Percentiles rank a stretch among this genome's conserved stretches.
Conservation (phyloP, 1,140 invertebrate species). For the Drosophila rhopaloa region DNA sequence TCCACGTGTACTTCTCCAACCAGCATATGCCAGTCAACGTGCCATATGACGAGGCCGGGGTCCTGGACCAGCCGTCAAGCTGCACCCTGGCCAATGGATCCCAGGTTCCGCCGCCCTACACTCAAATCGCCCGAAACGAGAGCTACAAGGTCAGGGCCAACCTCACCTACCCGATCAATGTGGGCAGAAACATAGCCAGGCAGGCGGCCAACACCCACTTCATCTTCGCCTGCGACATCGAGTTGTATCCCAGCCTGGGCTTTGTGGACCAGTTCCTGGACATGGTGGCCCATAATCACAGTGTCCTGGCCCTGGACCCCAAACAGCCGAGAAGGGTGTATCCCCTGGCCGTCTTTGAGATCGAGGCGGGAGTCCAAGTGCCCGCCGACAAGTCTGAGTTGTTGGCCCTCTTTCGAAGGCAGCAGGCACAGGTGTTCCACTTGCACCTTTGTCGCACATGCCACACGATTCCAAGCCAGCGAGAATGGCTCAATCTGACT, state of each 20-base stretch:
- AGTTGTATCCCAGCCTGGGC: constrained; percentile 92
- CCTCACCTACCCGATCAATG: constrained; percentile 94
- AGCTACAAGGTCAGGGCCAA: constrained; percentile 92
- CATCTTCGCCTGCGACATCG: constrained; percentile 94
- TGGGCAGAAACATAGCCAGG: constrained; percentile 93
- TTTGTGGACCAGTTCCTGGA: constrained; percentile 90
- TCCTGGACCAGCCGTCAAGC: constrained; percentile 87
- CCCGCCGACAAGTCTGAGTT: constrained; percentile 90
- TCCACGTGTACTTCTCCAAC: constrained; percentile 93
- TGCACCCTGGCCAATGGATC: constrained; percentile 84
- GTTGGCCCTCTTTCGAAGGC: constrained; percentile 89
- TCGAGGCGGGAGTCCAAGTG: constrained; percentile 78
- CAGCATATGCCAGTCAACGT: constrained; percentile 91
- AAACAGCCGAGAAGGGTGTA: constrained; percentile 52
- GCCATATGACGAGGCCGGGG: constrained; percentile 86
- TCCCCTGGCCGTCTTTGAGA: constrained; percentile 74
- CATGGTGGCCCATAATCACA: constrained; percentile 90
- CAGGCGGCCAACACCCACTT: constrained; percentile 92
- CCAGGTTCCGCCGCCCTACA: constrained; percentile 87
- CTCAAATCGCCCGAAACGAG: constrained; percentile 85
- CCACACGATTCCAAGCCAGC: constrained; percentile 92
- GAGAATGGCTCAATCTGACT: constrained; percentile 90
- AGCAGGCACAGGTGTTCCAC: constrained; percentile 94
- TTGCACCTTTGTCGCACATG: constrained; percentile 93
- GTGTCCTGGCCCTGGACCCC: constrained; percentile 79